phyloP scores from a whole-genome alignment of 1,140 invertebrate species.

The Drosophila fuyamai region DNA sequence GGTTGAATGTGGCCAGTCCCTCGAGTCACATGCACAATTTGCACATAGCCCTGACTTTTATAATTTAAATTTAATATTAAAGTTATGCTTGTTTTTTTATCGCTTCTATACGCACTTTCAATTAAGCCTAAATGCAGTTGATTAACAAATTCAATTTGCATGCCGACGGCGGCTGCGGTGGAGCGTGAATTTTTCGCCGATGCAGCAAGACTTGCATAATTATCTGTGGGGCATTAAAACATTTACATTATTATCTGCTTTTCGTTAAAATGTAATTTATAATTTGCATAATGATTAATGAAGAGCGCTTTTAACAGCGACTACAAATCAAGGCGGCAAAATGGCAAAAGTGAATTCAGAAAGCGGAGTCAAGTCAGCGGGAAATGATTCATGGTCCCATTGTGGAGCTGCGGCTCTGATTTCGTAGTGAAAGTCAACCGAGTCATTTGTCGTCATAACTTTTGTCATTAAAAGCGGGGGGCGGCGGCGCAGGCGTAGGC shows the following conservation, averaged over 20 bases:
- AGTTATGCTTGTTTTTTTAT: conserved; percentile 4
- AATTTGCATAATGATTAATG: conserved; percentile 77
- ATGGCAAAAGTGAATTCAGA: conserved; percentile 53
- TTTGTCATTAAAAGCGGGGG: conserved; percentile 69
- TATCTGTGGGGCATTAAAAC: conserved; percentile 49
- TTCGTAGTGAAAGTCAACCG: conserved; percentile 75
- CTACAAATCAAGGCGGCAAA: conserved; percentile 52
- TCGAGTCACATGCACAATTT: conserved; percentile 2
- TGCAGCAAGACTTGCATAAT: conserved; percentile 53
- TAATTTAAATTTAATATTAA: conserved; percentile 45
- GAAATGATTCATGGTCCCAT: conserved; percentile 76
- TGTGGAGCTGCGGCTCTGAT: conserved; percentile 61
- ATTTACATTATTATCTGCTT: conserved; percentile 59
- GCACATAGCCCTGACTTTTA: conserved; percentile 17
- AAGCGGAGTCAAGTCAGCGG: conserved; percentile 48
- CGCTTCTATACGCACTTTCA: conserved; percentile 39
- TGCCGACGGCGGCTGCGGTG: conserved; percentile 12
- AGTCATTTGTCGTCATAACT: conserved; percentile 82
- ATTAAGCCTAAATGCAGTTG: conserved; percentile 71
- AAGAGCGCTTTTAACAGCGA: conserved; percentile 34
- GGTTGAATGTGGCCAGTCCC: conserved; percentile 11
- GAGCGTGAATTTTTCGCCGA: conserved; percentile 28
- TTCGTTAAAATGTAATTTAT: conserved; percentile 64
- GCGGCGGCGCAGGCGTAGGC: too few species aligned
- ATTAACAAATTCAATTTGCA: conserved; percentile 75